phyloP scores from a whole-genome alignment of 2,113 vertebrate genomes.

The Pterocles burchelli region DNA sequence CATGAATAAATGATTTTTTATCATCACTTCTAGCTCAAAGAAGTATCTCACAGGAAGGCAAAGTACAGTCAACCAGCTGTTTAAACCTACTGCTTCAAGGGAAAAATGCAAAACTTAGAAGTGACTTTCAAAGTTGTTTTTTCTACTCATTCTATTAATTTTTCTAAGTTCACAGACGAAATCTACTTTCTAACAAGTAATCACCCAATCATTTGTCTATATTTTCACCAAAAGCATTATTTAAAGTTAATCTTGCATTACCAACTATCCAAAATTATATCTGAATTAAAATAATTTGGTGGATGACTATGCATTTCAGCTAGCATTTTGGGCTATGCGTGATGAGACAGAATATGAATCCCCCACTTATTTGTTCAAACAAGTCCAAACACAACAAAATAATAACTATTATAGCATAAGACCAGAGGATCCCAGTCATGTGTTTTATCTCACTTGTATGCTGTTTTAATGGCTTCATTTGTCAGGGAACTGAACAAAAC shows the following conservation, averaged over 20 bases:
- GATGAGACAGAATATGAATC: not conserved
- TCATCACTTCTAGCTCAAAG: constrained; percentile 17
- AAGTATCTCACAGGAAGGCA: constrained; percentile 1
- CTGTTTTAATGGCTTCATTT: not conserved
- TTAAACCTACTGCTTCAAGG: not conserved
- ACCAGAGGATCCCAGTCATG: not conserved
- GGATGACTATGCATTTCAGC: not conserved
- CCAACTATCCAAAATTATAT: not conserved
- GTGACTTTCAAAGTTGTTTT: not conserved
- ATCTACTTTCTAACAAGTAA: not conserved
- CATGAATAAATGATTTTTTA: not conserved
- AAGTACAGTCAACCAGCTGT: constrained; percentile 19
- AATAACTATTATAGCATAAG: not conserved
- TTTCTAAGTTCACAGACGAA: not conserved
- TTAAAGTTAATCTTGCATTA: not conserved
- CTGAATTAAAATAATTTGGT: not conserved
- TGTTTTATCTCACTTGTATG: not conserved
- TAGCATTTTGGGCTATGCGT: not conserved
- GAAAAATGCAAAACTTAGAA: constrained; percentile 1
- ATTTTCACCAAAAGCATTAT: not conserved
- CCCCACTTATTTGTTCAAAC: not conserved
- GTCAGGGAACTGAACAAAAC: not conserved
- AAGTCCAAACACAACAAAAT: not conserved
- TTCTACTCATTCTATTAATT: not conserved
- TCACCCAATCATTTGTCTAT: not conserved